Evolutionary conservation across 2,888 invertebrate species (phyloP), one percentile per base, ranked within the genome.

Genomic region (Sphecodes monilicornis): DNA sequence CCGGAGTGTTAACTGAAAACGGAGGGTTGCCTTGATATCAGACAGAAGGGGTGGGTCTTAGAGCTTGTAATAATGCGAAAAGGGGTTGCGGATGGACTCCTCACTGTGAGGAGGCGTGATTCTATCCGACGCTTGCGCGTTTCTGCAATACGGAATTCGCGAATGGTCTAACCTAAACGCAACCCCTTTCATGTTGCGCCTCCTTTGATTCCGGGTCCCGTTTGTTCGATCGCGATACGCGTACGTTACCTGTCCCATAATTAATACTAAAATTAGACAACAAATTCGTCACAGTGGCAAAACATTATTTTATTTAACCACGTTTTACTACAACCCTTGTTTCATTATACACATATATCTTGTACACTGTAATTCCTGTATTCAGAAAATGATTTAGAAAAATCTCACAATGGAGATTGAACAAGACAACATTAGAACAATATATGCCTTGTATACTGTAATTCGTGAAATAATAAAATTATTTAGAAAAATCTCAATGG

Each of bases 1-100:
- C 90, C 91, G 91, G 90, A 93, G 93, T 92, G 94, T 94, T 94
- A 93, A 94, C 91, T 93, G 92, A 89, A 87, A 92, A 91, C 90
- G 90, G 71, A 90, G 91, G 91, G 91, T 91, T 89, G 88, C 86
- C 86, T 88, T 89, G 90, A 91, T 92, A 91, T 91, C 87, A 88
- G 79, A 87, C 84, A 72, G 86, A 72, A 86, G 84, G 87, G 90
- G 80, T 88, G 90, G 91, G 89, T 91, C 86, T 87, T 86, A 80
- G 86, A 86, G 77, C 81, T 76, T 68, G 88, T 88, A 89, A 90
- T 91, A 91, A 91, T 85, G 87, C 80, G 86, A 86, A 84, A 90
- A 87, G 88, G 92, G 91, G 86, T 90, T 85, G 87, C 82, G 85
- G 85, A 80, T 86, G 80, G 80, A 78, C 76, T 80, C 85, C 84